A percentile compares a stretch with the other conserved stretches of the same genome.
phyloP scores from a whole-genome alignment of 2,797 vertebrate genomes.

The Austrolebias charrua region DNA sequence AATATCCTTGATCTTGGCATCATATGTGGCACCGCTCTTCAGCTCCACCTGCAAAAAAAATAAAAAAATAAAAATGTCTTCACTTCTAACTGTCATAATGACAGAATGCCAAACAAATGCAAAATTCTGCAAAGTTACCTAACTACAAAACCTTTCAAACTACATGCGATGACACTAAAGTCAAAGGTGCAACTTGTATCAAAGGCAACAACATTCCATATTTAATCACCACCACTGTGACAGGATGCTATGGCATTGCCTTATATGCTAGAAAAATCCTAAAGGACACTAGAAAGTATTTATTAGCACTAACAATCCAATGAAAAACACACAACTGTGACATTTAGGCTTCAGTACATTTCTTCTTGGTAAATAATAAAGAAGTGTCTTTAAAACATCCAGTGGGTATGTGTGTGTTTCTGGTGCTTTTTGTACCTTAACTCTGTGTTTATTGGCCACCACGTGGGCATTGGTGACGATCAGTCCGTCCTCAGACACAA shows the following conservation, averaged over 20 bases:
- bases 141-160: no score
- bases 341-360: not conserved
- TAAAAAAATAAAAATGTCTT: not conserved
- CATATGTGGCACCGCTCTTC: slow-evolving; percentile 87
- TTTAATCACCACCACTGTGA: no score
- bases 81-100: no score
- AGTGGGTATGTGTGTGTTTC: not conserved
- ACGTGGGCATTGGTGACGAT: slow-evolving; percentile 97
- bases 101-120: no score
- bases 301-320: no score
- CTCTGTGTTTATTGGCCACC: slow-evolving; percentile 92
- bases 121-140: no score
- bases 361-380: not conserved
- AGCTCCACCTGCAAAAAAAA: slow-evolving; percentile 83
- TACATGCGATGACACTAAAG: no score
- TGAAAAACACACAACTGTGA: no score
- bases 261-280: no score
- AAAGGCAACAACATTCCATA: not conserved
- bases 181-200: not conserved
- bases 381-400: not conserved
- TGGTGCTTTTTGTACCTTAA: slow-evolving; percentile 71
- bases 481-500: slow-evolving; percentile 94
- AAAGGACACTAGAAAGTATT: no score
- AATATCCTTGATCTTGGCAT: slow-evolving; percentile 93
- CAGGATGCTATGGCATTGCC: no score